These are phyloP conservation scores for Panurus biarmicus DNA, from an alignment of 2,113 vertebrate genomes.

Conservation along the genomic window DNA sequence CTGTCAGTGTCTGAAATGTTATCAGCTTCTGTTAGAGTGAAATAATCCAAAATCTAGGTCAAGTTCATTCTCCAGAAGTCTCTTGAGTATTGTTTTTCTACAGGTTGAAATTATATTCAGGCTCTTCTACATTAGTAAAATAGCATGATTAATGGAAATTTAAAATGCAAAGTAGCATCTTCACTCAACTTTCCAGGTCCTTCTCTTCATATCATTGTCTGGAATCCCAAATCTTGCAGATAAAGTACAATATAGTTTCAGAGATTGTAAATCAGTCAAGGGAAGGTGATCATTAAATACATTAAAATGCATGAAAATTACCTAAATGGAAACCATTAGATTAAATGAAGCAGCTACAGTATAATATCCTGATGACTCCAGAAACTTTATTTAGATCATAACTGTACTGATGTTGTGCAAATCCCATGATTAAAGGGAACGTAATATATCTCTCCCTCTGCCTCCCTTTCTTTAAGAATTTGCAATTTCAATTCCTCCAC, in stretches of 20 bases:
- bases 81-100: neutral
- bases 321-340: constrained; percentile 71
- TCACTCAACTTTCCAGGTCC: neutral
- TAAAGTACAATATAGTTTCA: constrained; percentile 45
- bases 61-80: neutral
- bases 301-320: constrained; percentile 77
- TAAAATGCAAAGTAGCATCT: constrained; percentile 23
- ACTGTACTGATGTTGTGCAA: constrained; percentile 62
- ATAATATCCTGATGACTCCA: constrained; percentile 58
- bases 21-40: neutral
- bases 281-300: constrained; percentile 74
- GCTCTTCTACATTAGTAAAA: constrained; percentile 4
- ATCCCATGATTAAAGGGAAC: constrained; percentile 65
- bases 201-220: neutral
- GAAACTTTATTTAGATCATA: constrained; percentile 70
- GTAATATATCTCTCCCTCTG: constrained; percentile 12
- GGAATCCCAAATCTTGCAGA: neutral
- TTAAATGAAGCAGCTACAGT: constrained; percentile 70
- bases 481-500: constrained; percentile 60
- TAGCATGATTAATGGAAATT: constrained; percentile 13
- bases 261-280: constrained; percentile 59
- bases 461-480: constrained; percentile 3
- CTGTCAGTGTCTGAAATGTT: neutral
- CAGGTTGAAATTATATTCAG: neutral
- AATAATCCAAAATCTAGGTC: constrained; percentile 14